These are phyloP conservation scores for Andinoacara biseriatus DNA, from an alignment of 2,113 vertebrate genomes.

Conservation along the genomic window DNA sequence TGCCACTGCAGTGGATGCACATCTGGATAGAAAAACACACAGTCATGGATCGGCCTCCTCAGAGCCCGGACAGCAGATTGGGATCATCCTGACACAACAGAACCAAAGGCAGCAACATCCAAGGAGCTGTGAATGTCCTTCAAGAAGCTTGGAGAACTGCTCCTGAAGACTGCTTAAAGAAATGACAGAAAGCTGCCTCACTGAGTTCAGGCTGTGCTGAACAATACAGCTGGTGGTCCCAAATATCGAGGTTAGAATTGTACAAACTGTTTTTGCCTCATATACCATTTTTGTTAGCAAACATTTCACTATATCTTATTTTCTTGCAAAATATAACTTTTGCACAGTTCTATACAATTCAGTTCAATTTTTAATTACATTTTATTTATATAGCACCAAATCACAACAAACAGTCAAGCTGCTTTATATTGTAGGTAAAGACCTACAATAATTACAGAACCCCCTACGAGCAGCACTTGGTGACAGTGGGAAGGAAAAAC, in stretches of 20 bases:
- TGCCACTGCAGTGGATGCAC: too few species aligned
- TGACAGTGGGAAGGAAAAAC: too few species aligned
- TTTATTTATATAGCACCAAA: too few species aligned
- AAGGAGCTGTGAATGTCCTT: background rate
- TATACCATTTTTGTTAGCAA: background rate
- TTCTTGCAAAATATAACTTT: background rate
- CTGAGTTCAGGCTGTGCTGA: too few species aligned
- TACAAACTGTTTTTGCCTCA: background rate
- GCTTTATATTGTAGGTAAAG: too few species aligned
- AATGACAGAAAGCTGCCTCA: background rate
- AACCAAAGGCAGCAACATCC: background rate
- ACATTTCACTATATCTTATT: background rate
- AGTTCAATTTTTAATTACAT: too few species aligned
- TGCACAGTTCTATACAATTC: background rate
- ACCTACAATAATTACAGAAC: too few species aligned
- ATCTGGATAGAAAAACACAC: too few species aligned
- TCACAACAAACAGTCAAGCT: too few species aligned
- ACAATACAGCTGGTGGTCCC: background rate
- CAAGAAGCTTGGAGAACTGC: background rate
- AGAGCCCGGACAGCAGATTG: background rate
- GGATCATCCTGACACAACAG: background rate
- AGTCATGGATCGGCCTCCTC: background rate
- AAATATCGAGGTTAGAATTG: background rate
- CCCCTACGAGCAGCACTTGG: too few species aligned
- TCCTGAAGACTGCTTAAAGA: accelerated